These are phyloP conservation scores for Yponomeuta evonymella DNA, from an alignment of 2,888 invertebrate genomes.

Conservation along the genomic window DNA sequence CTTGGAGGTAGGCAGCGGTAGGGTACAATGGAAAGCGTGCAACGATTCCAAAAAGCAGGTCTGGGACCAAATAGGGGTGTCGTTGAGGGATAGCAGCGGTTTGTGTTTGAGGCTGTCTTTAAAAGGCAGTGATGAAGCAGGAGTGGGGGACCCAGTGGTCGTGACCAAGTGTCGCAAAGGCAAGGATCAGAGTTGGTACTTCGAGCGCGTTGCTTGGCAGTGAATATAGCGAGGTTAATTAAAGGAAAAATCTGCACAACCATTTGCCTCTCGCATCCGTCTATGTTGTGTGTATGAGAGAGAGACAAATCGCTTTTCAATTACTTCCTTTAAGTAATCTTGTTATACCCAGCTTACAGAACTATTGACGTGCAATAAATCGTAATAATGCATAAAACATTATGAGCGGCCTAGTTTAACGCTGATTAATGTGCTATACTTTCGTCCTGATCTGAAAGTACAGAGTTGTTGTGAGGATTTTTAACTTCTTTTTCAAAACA, in stretches of 20 bases:
- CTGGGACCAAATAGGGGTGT: slow-evolving; percentile 78
- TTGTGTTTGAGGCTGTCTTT: slow-evolving; percentile 50
- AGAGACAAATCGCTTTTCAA: no score
- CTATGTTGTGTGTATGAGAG: no score
- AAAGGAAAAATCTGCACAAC: no score
- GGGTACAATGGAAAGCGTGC: slow-evolving; percentile 84
- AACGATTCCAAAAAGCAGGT: slow-evolving; percentile 76
- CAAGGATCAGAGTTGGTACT: slow-evolving; percentile 80
- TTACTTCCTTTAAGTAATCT: no score
- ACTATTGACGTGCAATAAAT: no score
- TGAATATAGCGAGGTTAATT: slow-evolving; percentile 26
- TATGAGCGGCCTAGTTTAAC: no score
- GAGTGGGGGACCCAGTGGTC: slow-evolving; percentile 63
- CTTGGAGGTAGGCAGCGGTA: slow-evolving; percentile 80
- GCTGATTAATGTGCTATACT: no score
- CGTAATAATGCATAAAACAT: no score
- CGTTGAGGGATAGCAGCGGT: slow-evolving; percentile 49
- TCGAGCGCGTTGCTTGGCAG: slow-evolving; percentile 82
- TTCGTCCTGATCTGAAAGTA: no score
- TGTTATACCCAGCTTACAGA: no score
- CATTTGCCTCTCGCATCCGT: no score
- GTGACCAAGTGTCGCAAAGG: slow-evolving; percentile 76
- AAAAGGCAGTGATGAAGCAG: slow-evolving; percentile 38
- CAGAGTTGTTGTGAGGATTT: no score
- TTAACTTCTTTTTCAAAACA: neutral